Percentiles rank a stretch among this genome's conserved stretches.
Conservation (phyloP, 1,140 invertebrate genomes). For the Teleopsis dalmanni region DNA sequence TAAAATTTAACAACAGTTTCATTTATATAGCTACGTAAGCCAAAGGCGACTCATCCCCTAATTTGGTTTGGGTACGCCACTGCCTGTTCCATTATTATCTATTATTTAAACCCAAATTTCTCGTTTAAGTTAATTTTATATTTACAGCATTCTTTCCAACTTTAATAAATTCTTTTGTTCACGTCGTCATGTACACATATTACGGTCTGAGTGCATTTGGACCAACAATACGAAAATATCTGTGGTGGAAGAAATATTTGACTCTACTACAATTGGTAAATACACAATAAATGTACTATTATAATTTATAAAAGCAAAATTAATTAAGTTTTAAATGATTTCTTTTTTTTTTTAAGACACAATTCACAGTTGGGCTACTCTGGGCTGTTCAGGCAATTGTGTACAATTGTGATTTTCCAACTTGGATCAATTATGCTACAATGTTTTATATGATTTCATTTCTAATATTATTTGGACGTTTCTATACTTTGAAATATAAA, state of each 20-base stretch:
- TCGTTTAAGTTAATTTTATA: not conserved
- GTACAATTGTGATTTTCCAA: constrained; percentile 21
- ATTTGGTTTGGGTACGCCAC: too few species aligned
- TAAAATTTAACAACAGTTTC: too few species aligned
- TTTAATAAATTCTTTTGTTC: constrained; percentile 85
- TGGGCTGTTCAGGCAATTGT: constrained; percentile 17
- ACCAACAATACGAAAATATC: constrained; percentile 64
- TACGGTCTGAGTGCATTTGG: constrained; percentile 81
- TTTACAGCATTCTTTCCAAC: constrained; percentile 74
- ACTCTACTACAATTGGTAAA: constrained; percentile 70
- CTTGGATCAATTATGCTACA: constrained; percentile 17
- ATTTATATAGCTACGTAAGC: too few species aligned
- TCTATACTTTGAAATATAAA: constrained; percentile 24
- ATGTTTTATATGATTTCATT: constrained; percentile 27
- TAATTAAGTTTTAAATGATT: not conserved
- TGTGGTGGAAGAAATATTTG: constrained; percentile 94
- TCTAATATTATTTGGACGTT: constrained; percentile 27
- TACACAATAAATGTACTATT: constrained; percentile 8
- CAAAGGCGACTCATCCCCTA: too few species aligned
- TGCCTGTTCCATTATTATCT: too few species aligned
- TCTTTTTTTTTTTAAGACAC: constrained; percentile 12
- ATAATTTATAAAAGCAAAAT: not conserved
- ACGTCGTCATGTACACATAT: constrained; percentile 90
- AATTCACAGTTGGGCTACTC: constrained; percentile 24
- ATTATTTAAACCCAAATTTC: not conserved